A percentile compares a stretch with the other conserved stretches of the same genome.
phyloP scores from a whole-genome alignment of 2,113 vertebrate genomes.

The Alethe castanea region DNA sequence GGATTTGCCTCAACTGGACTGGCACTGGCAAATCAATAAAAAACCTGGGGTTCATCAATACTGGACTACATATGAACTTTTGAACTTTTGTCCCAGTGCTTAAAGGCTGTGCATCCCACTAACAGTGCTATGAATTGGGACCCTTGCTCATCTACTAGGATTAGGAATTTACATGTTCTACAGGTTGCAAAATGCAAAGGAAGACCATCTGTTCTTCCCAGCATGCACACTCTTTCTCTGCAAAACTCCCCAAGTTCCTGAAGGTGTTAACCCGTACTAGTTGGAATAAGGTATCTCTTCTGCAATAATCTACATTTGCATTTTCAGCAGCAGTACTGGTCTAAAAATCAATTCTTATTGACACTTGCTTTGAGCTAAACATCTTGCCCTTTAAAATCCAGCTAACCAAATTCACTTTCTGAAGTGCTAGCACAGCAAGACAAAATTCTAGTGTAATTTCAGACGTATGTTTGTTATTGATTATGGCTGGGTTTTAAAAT shows the following conservation, averaged over 20 bases:
- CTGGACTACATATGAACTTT: not conserved
- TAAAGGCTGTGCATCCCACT: not conserved
- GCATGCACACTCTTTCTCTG: not conserved
- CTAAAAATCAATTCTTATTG: not conserved
- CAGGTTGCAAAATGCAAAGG: not conserved
- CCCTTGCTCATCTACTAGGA: not conserved
- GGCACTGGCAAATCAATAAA: not conserved
- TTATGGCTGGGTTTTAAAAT: not conserved
- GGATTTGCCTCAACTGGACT: not conserved
- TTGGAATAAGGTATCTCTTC: not conserved
- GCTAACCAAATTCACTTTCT: not conserved
- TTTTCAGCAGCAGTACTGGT: not conserved
- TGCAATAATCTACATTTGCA: not conserved
- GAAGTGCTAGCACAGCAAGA: not conserved
- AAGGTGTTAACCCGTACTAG: not conserved
- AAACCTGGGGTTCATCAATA: not conserved
- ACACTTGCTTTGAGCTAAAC: not conserved
- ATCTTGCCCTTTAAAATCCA: not conserved
- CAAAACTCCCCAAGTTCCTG: not conserved
- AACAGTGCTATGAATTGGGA: fast-evolving
- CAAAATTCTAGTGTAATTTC: not conserved
- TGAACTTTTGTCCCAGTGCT: not conserved
- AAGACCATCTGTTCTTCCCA: not conserved
- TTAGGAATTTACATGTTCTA: not conserved
- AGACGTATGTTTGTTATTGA: not conserved